A percentile compares a stretch with the other conserved stretches of the same genome.
phyloP scores from a whole-genome alignment of 2,113 vertebrate genomes.

The Cottus gobio region DNA sequence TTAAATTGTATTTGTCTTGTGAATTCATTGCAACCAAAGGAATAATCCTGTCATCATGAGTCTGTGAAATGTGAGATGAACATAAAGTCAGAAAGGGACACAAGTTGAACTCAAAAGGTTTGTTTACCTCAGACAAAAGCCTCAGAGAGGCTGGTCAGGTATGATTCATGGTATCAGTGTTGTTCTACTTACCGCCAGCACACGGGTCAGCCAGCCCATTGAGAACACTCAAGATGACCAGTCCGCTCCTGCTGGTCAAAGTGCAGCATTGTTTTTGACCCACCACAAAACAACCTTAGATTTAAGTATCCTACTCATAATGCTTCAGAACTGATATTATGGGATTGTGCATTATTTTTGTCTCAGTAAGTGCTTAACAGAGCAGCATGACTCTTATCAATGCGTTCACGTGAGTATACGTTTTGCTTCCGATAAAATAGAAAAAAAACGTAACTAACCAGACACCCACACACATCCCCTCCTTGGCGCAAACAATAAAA shows the following conservation, averaged over 20 bases:
- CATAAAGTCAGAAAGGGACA: background rate
- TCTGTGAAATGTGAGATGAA: conserved; percentile 23
- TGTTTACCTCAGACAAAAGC: background rate
- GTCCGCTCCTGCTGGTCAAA: background rate
- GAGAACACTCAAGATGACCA: background rate
- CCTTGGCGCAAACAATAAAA: background rate
- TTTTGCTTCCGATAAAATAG: background rate
- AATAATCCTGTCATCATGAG: background rate
- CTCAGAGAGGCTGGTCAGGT: background rate
- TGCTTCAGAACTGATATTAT: background rate
- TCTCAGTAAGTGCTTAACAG: background rate
- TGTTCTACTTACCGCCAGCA: background rate
- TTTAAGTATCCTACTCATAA: background rate
- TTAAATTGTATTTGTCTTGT: conserved; percentile 23
- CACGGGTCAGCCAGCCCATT: background rate
- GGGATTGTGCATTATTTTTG: conserved; percentile 8
- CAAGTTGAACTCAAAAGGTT: background rate
- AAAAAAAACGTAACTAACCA: background rate
- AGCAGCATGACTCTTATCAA: background rate
- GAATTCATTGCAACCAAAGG: conserved; percentile 37
- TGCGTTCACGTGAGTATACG: background rate
- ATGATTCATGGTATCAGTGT: background rate
- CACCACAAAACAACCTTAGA: background rate
- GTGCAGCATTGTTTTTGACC: background rate
- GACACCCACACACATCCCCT: background rate